A percentile compares a stretch with the other conserved stretches of the same genome.
These are phyloP conservation scores for Cataglyphis hispanica DNA, from an alignment of 1,140 invertebrate genomes.

Conservation along the genomic window DNA sequence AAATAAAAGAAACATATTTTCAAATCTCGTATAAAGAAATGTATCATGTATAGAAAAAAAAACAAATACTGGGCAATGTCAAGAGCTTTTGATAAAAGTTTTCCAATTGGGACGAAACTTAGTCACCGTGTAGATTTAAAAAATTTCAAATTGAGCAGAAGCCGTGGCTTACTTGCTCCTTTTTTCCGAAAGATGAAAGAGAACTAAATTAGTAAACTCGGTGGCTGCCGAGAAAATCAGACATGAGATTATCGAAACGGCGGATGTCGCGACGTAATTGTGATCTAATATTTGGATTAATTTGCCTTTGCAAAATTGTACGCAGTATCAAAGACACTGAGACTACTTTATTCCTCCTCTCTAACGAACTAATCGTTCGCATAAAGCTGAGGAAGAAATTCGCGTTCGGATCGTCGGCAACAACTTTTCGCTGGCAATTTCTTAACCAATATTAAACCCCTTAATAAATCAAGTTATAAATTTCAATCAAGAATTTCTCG, in stretches of 20 bases:
- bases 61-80: not conserved
- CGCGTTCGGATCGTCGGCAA: slow-evolving; percentile 4
- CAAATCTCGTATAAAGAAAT: slow-evolving; percentile 42
- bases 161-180: not conserved
- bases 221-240: not conserved
- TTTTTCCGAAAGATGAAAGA: slow-evolving; percentile 5
- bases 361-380: slow-evolving; percentile 29
- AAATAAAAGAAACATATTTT: slow-evolving; percentile 29
- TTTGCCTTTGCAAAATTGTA: slow-evolving; percentile 9
- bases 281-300: slow-evolving; percentile 41
- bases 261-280: slow-evolving; percentile 2
- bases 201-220: slow-evolving; percentile 10
- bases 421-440: slow-evolving; percentile 48
- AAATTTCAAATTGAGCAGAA: slow-evolving; percentile 13
- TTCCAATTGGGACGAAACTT: not conserved
- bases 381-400: slow-evolving; percentile 42
- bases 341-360: not conserved
- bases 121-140: slow-evolving; percentile 26
- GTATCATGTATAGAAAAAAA: slow-evolving; percentile 33
- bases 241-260: slow-evolving; percentile 20
- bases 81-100: slow-evolving; percentile 16
- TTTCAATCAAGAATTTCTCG: slow-evolving; percentile 59
- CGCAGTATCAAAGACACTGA: not conserved
- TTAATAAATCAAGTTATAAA: slow-evolving; percentile 65
- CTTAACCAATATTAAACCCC: slow-evolving; percentile 60